A percentile compares a stretch with the other conserved stretches of the same genome.
phyloP scores from a whole-genome alignment of 35 echinoderm and acorn worm species.

The Amphiura filiformis region DNA sequence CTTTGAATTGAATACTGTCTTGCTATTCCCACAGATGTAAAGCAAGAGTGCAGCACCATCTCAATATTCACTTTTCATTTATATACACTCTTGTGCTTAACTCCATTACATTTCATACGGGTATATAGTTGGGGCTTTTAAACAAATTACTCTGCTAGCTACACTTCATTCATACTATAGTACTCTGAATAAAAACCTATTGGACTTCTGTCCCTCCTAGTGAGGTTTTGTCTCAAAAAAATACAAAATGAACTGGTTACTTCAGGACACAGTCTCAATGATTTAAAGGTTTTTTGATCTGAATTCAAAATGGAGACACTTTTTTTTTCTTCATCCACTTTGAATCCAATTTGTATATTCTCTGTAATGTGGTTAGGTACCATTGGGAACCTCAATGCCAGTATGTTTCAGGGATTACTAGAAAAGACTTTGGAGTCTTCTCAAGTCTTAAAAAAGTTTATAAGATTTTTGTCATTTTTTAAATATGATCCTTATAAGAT shows the following conservation, averaged over 20 bases:
- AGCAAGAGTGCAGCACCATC: not conserved
- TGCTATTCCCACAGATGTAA: not conserved
- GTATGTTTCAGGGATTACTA: conserved; percentile 2
- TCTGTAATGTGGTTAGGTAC: not conserved
- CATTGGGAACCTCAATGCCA: not conserved
- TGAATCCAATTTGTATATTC: not conserved
- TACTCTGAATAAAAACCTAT: no score
- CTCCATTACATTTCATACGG: not conserved
- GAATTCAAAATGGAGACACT: no score
- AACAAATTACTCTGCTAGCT: not conserved
- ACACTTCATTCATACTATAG: no score
- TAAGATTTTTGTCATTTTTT: conserved; percentile 12
- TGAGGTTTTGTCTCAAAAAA: no score
- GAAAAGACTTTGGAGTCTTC: not conserved
- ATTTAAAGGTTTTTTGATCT: no score
- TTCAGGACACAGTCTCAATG: no score
- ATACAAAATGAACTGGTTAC: no score
- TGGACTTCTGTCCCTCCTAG: no score
- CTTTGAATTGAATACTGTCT: not conserved
- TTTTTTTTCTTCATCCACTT: no score
- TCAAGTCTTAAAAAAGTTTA: conserved; percentile 7
- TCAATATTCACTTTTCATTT: not conserved
- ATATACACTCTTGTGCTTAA: not conserved
- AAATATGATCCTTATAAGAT: not conserved
- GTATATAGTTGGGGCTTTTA: not conserved